Conservation (phyloP, 2,797 vertebrate genomes). For the Chanos chanos region DNA sequence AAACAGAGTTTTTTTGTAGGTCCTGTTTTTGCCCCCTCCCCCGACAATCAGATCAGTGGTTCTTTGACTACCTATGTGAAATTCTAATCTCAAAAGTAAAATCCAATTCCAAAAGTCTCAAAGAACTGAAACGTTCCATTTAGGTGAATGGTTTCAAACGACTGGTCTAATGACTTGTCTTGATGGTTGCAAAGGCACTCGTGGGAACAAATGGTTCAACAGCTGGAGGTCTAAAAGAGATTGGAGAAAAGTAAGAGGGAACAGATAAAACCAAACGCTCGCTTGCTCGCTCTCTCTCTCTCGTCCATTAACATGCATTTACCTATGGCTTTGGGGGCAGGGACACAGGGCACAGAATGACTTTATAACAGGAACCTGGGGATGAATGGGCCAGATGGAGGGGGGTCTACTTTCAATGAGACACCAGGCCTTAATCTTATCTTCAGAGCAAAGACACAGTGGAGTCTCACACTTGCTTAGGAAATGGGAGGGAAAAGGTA, state of each 20-base stretch:
- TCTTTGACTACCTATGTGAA: too few species aligned
- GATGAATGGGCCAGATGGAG: constrained; percentile 75
- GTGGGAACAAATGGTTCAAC: constrained; percentile 19
- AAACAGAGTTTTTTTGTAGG: too few species aligned
- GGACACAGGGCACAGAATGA: constrained; percentile 78
- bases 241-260: constrained; percentile 1
- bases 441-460: constrained; percentile 63
- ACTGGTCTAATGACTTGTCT: not conserved
- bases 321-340: constrained; percentile 23
- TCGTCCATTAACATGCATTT: constrained; percentile 37
- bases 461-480: constrained; percentile 42
- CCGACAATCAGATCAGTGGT: too few species aligned
- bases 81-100: too few species aligned
- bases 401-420: constrained; percentile 73
- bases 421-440: constrained; percentile 79
- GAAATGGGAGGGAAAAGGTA: constrained; percentile 29
- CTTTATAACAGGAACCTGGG: constrained; percentile 95
- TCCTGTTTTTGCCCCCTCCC: too few species aligned
- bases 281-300: constrained; percentile 33
- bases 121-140: too few species aligned
- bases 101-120: too few species aligned
- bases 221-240: constrained; percentile 8
- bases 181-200: not conserved
- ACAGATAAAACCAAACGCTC: constrained; percentile 24
- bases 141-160: not conserved